Evolutionary conservation across 2,888 invertebrate species (phyloP).

Genomic region (Digitonthophagus gazella): DNA sequence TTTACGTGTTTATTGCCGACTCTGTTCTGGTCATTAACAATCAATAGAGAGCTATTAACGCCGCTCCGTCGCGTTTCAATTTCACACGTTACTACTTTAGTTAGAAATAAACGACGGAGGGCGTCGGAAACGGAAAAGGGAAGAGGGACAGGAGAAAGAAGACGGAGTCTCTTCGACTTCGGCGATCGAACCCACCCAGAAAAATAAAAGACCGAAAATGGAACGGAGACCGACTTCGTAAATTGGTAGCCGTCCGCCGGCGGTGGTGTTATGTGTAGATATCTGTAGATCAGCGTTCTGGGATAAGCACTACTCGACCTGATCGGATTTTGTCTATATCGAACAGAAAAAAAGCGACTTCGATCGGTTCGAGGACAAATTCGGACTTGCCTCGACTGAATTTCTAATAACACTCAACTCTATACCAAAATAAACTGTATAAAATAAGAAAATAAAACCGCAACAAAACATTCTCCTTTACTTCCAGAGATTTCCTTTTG

Average conservation of each 20-base stretch:
- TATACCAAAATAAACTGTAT: not conserved
- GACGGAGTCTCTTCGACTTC: slow-evolving; percentile 18
- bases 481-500: too few species aligned
- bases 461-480: too few species aligned
- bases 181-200: slow-evolving; percentile 4
- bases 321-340: slow-evolving; percentile 39
- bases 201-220: slow-evolving; percentile 2
- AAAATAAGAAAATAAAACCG: not conserved
- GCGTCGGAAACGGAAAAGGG: slow-evolving; percentile 17
- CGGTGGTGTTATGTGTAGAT: slow-evolving; percentile 33
- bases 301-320: slow-evolving; percentile 35
- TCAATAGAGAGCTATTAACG: not conserved
- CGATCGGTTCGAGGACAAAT: slow-evolving; percentile 32
- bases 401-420: not conserved
- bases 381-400: slow-evolving; percentile 24
- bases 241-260: slow-evolving; percentile 38
- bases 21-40: not conserved
- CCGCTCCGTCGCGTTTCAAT: not conserved
- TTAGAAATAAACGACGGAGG: slow-evolving; percentile 1
- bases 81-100: not conserved
- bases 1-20: not conserved
- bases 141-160: slow-evolving; percentile 17
- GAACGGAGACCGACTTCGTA: slow-evolving; percentile 8
- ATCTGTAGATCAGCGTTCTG: slow-evolving; percentile 38
- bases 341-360: slow-evolving; percentile 36